A percentile compares a stretch with the other conserved stretches of the same genome.
Conservation (phyloP, 2,888 invertebrate species). For the Ophion slaviceki region DNA sequence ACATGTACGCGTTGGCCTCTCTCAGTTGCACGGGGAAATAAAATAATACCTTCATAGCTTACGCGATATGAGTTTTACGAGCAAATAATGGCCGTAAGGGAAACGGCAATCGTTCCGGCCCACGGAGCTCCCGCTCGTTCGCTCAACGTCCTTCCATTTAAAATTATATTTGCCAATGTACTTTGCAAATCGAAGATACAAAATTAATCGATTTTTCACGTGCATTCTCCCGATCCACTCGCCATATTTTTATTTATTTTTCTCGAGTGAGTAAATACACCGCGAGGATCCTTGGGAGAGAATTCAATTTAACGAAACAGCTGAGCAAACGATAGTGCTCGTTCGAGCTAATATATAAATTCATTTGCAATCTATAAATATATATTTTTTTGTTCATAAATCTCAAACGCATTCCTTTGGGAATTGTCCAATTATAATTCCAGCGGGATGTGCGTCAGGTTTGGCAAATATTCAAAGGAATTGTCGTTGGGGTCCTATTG, state of each 20-base stretch:
- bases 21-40: constrained; percentile 52
- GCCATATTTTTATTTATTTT: neutral
- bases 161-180: constrained; percentile 23
- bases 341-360: neutral
- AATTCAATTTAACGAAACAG: neutral
- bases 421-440: too few species aligned
- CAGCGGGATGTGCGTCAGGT: too few species aligned
- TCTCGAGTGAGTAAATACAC: neutral
- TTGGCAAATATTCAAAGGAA: too few species aligned
- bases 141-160: neutral
- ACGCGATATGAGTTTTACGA: constrained; percentile 70
- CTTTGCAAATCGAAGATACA: constrained; percentile 10
- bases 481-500: too few species aligned
- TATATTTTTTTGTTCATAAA: too few species aligned
- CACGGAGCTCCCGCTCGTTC: constrained; percentile 1
- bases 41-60: constrained; percentile 59
- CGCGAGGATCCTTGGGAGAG: too few species aligned
- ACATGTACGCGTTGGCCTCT: neutral
- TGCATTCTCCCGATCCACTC: too few species aligned
- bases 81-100: constrained; percentile 73
- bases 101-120: constrained; percentile 64
- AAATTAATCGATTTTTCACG: constrained; percentile 19
- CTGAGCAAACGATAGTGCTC: neutral
- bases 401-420: too few species aligned
- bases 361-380: neutral